phyloP scores from a whole-genome alignment of 2,113 vertebrate species.

The Pelmatolapia mariae region DNA sequence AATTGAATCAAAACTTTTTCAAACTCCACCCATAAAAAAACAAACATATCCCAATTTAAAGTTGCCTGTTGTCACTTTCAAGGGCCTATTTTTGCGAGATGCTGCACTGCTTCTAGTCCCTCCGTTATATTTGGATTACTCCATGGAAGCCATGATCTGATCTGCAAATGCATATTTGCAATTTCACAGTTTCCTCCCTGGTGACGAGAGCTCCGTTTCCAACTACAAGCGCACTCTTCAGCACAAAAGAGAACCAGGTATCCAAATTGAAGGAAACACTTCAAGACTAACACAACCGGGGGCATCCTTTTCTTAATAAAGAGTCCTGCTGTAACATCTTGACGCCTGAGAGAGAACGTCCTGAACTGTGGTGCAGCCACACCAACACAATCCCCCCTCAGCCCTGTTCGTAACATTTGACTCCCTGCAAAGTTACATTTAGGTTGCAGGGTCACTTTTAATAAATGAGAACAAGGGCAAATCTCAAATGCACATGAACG shows the following conservation, averaged over 20 bases:
- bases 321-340: neutral
- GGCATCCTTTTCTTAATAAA: neutral
- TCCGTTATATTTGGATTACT: neutral
- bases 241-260: neutral
- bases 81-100: fast-evolving
- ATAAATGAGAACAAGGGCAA: neutral
- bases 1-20: neutral
- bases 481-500: neutral
- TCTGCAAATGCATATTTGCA: neutral
- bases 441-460: neutral
- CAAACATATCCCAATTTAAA: neutral
- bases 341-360: neutral
- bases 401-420: neutral
- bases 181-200: neutral
- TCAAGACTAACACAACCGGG: neutral
- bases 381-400: neutral
- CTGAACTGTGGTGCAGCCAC: neutral
- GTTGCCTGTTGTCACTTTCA: neutral
- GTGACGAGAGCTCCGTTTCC: neutral
- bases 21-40: neutral
- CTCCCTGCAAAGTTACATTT: neutral
- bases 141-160: neutral
- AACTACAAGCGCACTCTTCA: neutral
- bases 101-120: neutral
- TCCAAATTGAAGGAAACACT: neutral